Evolutionary conservation across 2,888 invertebrate species (phyloP), one percentile per base, ranked within the genome.

Genomic region (Oeneis ivallda): DNA sequence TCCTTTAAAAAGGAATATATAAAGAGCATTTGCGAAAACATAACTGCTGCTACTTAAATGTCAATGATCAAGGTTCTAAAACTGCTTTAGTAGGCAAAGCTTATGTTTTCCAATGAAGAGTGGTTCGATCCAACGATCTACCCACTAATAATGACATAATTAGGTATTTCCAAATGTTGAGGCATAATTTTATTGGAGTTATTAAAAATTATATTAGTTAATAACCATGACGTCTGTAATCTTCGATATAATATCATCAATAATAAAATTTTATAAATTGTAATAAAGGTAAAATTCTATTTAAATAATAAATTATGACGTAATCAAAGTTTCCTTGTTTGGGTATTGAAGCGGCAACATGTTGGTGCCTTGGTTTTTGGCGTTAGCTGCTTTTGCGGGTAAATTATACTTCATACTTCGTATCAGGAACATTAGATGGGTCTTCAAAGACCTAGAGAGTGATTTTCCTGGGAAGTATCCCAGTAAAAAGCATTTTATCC

Each of bases 191-290:
- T 41, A 41, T 41, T 41, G 39, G 39, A 11, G 39, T 11, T 10
- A 41, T 41, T 10, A 11, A 41, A 41, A 11, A 10, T 41, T 41
- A 41, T 41, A 41, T 11, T 11, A n/a, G n/a, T n/a, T n/a, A n/a
- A n/a, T 43, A 15, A 45, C 15, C 45, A 15, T 45, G 7, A 8
- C 8, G 15, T n/a, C n/a, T n/a, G 8, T 45, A 5, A 45, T 45
- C 45, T n/a, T 43, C n/a, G 3, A 9, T 15, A 15, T 39, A 37
- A 32, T 41, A 52, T 39, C 15, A 45, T n/a, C 9, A 13, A n/a
- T 45, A 47, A 49, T 59, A 59, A 59, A 59, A 15, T 26, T 59
- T 59, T 54, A 47, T n/a, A n/a, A n/a, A n/a, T n/a, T n/a, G n/a
- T n/a, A 9, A 34, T 45, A 47, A 15, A 15, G 15, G 47, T 17